These are phyloP conservation scores for Octodon degus DNA, from an alignment of 2,113 vertebrate genomes.

Conservation along the genomic window DNA sequence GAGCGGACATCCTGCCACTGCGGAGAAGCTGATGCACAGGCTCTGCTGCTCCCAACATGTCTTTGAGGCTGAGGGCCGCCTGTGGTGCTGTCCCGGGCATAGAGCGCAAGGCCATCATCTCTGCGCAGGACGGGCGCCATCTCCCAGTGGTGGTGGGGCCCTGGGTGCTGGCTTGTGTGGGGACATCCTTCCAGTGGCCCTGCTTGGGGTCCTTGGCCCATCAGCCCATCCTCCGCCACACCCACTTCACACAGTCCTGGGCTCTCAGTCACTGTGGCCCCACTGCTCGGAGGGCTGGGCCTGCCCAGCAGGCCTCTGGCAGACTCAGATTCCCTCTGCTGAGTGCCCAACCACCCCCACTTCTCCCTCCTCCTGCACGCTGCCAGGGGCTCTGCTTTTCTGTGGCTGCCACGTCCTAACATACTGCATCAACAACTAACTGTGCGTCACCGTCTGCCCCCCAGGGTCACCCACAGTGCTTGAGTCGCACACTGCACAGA, in stretches of 20 bases:
- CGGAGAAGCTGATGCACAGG: neutral
- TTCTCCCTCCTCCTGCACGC: neutral
- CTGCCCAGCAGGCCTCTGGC: neutral
- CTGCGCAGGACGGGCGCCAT: neutral
- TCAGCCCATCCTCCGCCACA: too few species aligned
- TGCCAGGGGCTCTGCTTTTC: neutral
- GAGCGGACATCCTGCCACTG: neutral
- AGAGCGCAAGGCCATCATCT: neutral
- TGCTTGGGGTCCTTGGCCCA: neutral
- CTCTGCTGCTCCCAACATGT: neutral
- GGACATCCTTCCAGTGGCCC: neutral
- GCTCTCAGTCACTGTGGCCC: neutral
- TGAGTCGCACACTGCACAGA: neutral
- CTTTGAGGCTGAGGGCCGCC: neutral
- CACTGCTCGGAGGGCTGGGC: neutral
- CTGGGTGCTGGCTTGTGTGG: neutral
- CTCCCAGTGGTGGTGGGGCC: neutral
- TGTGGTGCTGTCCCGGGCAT: neutral
- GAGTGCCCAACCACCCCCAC: neutral
- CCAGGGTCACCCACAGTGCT: accelerated
- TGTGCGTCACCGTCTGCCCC: accelerated
- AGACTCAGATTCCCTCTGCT: neutral
- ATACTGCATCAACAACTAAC: neutral
- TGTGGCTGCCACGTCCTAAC: neutral
- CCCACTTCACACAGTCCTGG: too few species aligned